Percentiles rank a stretch among this genome's conserved stretches.
Evolutionary conservation across 92 coral and sea anemone species (phyloP).

Genomic region (Bergia sp.): DNA sequence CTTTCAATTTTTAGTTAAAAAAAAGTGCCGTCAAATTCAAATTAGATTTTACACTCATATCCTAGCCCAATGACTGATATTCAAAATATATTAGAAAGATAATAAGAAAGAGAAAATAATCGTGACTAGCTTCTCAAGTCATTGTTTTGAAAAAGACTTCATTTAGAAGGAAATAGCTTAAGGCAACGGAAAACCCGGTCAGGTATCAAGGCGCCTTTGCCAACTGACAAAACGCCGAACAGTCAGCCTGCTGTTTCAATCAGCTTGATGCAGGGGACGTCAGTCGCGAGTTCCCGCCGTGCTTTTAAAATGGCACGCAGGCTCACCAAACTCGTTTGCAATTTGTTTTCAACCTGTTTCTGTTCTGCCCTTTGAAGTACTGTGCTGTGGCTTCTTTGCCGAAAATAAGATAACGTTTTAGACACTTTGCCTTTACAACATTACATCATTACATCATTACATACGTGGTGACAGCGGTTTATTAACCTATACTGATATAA

Average conservation of each 20-base stretch:
- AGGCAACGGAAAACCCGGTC: not conserved
- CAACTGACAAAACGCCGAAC: not conserved
- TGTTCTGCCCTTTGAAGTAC: not conserved
- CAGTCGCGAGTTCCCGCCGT: not conserved
- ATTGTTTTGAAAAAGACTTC: not conserved
- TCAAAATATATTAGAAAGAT: too few species aligned
- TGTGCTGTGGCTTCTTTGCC: not conserved
- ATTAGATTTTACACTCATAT: not conserved
- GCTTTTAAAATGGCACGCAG: not conserved
- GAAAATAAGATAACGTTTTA: not conserved
- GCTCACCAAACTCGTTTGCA: not conserved
- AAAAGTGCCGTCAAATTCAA: not conserved
- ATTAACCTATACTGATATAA: not conserved
- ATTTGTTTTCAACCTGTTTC: not conserved
- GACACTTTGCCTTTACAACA: not conserved
- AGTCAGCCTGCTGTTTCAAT: not conserved
- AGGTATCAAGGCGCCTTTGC: not conserved
- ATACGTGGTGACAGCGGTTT: not conserved
- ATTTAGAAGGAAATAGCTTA: not conserved
- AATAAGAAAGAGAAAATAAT: too few species aligned
- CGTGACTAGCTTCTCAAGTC: too few species aligned
- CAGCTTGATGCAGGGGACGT: not conserved
- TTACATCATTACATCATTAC: too few species aligned
- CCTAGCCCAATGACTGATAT: not conserved
- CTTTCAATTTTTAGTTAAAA: not conserved